Percentiles rank a stretch among this genome's conserved stretches.
These are phyloP conservation scores for Whitmania pigra DNA, from an alignment of 1,140 invertebrate genomes.

Conservation along the genomic window DNA sequence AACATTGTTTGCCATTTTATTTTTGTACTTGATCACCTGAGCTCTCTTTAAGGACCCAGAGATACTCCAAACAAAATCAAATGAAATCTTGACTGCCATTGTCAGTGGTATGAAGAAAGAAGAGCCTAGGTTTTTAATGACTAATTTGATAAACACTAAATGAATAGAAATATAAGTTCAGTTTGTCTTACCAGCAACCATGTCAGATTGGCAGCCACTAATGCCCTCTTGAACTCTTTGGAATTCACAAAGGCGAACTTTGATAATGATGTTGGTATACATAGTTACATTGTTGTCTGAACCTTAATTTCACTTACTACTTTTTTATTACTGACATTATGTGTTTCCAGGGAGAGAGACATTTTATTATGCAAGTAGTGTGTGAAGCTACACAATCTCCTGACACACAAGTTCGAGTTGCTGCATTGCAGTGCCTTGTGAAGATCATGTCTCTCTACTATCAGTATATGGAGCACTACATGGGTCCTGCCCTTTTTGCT, in stretches of 20 bases:
- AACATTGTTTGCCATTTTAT: neutral
- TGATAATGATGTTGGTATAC: conserved; percentile 70
- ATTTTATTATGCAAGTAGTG: conserved; percentile 99
- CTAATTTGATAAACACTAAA: neutral
- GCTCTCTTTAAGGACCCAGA: conserved; percentile 58
- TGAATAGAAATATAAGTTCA: no score
- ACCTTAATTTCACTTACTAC: neutral
- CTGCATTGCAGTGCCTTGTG: conserved; percentile 91
- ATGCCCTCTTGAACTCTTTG: conserved; percentile 88
- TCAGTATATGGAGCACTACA: conserved; percentile 97
- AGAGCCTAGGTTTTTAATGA: conserved; percentile 51
- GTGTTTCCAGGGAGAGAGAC: conserved; percentile 52
- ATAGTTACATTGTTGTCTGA: neutral
- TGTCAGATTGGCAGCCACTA: conserved; percentile 74
- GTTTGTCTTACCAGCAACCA: conserved; percentile 35
- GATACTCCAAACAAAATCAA: conserved; percentile 75
- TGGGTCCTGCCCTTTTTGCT: conserved; percentile 93
- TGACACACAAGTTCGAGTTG: conserved; percentile 71
- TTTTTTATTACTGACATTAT: no score
- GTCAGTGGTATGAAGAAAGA: conserved; percentile 89
- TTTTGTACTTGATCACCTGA: neutral
- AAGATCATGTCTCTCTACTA: conserved; percentile 98
- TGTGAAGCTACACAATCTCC: conserved; percentile 62
- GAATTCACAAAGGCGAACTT: conserved; percentile 99
- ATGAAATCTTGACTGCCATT: conserved; percentile 93